Base-by-base conservation (phyloP, 1,140 invertebrate genomes). In the Drosophila takahashii region DNA sequence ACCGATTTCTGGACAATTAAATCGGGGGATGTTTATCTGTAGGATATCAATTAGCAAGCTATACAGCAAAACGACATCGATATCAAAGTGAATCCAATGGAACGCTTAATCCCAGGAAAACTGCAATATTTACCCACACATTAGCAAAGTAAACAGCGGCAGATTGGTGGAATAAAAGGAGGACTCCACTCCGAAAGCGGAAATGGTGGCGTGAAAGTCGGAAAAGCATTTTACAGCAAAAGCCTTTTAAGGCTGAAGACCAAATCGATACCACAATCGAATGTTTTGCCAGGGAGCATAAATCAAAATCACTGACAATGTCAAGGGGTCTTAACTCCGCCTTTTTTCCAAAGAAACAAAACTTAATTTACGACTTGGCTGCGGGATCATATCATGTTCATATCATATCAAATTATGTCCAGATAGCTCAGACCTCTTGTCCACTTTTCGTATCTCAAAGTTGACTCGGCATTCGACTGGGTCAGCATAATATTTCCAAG, bases 121-220 rank as follows among this genome's bases (percentile, higher is more conserved):
- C 15, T 81, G 85, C 85, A 81, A 60, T 90, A 79, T 90, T 90
- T 90, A 58, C 81, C 22, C 60, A 85, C 58, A 84, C 85, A 90
- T 90, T 90, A 90, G 71, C 78, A 76, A 50, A 62, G 85, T 90
- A 71, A 90, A 90, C 47, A 90, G 62, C 64, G 27, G 48, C 37
- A 58, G 27, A 47, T 47, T 47, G 45, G 45, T 9, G 45, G 22
- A 47, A 76, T 16, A 54, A 16, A 37, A 59, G 29, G 39, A 39
- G 26, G n/a, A 62, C n/a, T 29, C n/a, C 32, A 29, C 39, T 39
- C 16, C 8, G 37, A 45, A 79, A 78, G 71, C 81, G 83, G 83
- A 86, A 87, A 81, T 69, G 54, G 58, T 11, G 53, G 36, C 41
- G 36, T 66, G 61, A 78, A 78, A 78, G 61, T 64, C 74, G 83